Evolutionary conservation across 2,113 vertebrate species (phyloP).

Genomic region (Chloroceryle aenea): DNA sequence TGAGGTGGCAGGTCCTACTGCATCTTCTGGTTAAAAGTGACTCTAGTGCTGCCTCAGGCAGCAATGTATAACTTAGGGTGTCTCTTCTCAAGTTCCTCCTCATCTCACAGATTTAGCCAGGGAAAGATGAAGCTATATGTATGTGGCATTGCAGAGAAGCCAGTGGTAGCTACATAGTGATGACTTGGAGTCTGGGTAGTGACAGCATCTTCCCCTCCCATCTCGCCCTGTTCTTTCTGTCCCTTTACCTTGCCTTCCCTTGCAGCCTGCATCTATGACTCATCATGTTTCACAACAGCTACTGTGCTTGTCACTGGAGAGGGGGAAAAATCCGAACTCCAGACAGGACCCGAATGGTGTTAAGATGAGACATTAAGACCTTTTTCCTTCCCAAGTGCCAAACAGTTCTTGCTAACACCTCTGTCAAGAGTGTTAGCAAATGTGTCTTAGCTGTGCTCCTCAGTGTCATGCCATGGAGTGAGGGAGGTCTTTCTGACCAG

Average conservation of each 20-base stretch:
- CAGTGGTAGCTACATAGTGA: background rate
- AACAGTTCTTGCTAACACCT: background rate
- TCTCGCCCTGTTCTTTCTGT: background rate
- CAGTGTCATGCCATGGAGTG: rapidly evolving
- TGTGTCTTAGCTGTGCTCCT: background rate
- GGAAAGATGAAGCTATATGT: background rate
- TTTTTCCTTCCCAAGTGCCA: background rate
- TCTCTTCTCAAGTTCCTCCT: background rate
- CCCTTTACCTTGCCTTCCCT: background rate
- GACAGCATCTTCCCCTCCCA: background rate
- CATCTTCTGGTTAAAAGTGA: background rate
- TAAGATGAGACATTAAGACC: background rate
- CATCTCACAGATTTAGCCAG: background rate
- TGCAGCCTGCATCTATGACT: conserved; percentile 13
- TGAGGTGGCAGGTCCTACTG: background rate
- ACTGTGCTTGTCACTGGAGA: background rate
- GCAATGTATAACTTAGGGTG: background rate
- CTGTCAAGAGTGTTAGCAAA: background rate
- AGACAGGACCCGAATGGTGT: background rate
- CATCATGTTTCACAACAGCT: conserved; percentile 13
- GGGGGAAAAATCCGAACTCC: background rate
- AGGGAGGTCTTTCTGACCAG: background rate
- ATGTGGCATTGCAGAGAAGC: background rate
- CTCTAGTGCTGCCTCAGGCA: background rate
- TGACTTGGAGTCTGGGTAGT: background rate